These are phyloP conservation scores for Acleris emargana DNA, from an alignment of 2,888 invertebrate genomes.

Conservation along the genomic window DNA sequence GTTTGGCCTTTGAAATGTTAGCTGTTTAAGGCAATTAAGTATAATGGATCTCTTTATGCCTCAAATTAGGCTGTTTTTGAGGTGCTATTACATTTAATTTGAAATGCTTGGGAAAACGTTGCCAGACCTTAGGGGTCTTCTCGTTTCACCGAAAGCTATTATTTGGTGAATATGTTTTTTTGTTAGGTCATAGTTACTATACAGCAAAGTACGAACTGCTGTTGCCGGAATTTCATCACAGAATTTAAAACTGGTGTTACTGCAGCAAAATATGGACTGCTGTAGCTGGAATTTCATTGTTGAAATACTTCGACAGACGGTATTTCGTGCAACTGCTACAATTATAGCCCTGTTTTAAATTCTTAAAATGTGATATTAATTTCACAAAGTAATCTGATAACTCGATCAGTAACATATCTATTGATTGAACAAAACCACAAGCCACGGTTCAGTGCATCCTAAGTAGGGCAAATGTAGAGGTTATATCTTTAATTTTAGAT, in stretches of 20 bases:
- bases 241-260: background rate
- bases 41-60: slow-evolving; percentile 17
- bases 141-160: too few relatives aligned
- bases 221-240: background rate
- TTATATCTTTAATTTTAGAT: background rate
- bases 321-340: background rate
- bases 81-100: too few relatives aligned
- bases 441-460: slow-evolving; percentile 2
- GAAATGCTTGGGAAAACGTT: too few relatives aligned
- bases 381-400: background rate
- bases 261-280: background rate
- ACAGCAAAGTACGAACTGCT: too few relatives aligned
- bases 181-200: too few relatives aligned
- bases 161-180: too few relatives aligned
- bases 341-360: background rate
- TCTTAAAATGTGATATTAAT: background rate
- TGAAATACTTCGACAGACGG: too few relatives aligned
- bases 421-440: slow-evolving; percentile 2
- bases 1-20: slow-evolving; percentile 22
- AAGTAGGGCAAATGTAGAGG: background rate
- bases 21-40: slow-evolving; percentile 27
- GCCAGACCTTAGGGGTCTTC: too few relatives aligned
- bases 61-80: slow-evolving; percentile 14
- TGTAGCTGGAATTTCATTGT: too few relatives aligned
- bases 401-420: background rate